Conservation (phyloP, 2,113 vertebrate species). For the Edolisoma coerulescens region DNA sequence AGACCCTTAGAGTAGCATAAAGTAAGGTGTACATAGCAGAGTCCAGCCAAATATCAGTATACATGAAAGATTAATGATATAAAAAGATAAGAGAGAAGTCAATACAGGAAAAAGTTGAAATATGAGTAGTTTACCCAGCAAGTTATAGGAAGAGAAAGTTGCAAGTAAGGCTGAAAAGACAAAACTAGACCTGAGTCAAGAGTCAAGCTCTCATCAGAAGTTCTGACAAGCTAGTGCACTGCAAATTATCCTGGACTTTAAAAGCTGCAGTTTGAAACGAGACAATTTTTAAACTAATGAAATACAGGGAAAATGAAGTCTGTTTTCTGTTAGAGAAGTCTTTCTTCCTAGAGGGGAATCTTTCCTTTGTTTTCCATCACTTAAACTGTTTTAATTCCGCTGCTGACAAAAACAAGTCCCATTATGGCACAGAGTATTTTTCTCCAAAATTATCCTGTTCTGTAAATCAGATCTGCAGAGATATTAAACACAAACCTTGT, state of each 20-base stretch:
- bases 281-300: not conserved
- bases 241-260: not conserved
- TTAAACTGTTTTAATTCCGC: not conserved
- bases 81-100: not conserved
- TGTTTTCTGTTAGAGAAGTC: not conserved
- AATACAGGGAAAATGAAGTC: not conserved
- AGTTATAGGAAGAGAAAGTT: not conserved
- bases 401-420: not conserved
- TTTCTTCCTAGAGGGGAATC: not conserved
- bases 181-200: not conserved
- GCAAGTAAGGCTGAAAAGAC: not conserved
- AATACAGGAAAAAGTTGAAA: not conserved
- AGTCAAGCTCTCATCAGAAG: not conserved
- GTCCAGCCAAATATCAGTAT: not conserved
- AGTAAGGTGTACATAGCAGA: not conserved
- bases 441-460: not conserved
- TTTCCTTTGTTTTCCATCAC: not conserved
- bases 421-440: not conserved
- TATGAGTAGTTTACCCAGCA: not conserved
- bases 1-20: not conserved
- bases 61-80: not conserved
- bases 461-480: not conserved
- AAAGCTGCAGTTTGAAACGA: not conserved
- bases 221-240: not conserved
- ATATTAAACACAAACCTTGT: not conserved